Evolutionary conservation across 2,888 invertebrate species (phyloP).

Genomic region (Salticus scenicus): DNA sequence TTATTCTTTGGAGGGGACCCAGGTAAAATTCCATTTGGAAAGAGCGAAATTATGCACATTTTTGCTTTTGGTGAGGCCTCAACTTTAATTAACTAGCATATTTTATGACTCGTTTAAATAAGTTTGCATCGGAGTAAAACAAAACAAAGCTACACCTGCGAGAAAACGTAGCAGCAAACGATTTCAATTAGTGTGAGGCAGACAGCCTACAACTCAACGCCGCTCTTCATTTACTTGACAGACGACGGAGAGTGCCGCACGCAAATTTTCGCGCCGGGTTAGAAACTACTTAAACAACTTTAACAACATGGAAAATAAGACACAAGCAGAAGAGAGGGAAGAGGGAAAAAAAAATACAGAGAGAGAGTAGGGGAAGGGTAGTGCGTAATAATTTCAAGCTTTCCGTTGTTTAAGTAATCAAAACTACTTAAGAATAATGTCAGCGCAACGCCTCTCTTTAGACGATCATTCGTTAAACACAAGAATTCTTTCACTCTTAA

Average conservation of each 20-base stretch:
- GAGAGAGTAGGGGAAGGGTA: conserved; percentile 7
- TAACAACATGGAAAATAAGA: conserved; percentile 68
- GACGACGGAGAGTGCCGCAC: conserved; percentile 47
- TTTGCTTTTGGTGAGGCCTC: conserved; percentile 11
- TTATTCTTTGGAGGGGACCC: background rate
- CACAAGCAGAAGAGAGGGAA: conserved; percentile 14
- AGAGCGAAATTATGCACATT: conserved; percentile 17
- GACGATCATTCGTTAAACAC: conserved; percentile 67
- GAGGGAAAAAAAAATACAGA: background rate
- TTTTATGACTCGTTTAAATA: conserved; percentile 68
- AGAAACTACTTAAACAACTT: conserved; percentile 67
- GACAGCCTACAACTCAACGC: conserved; percentile 55
- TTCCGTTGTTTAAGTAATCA: conserved; percentile 57
- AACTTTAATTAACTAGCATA: conserved; percentile 69
- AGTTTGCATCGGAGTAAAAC: conserved; percentile 32
- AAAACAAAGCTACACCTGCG: conserved; percentile 30
- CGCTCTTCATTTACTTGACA: conserved; percentile 66
- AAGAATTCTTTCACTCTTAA: conserved; percentile 66
- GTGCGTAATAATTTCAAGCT: conserved; percentile 42
- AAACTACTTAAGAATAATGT: conserved; percentile 70
- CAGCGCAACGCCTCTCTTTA: conserved; percentile 52
- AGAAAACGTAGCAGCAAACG: conserved; percentile 37
- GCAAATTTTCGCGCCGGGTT: conserved; percentile 30
- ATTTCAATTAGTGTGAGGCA: conserved; percentile 64
- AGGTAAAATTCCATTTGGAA: conserved; percentile 2